phyloP scores from a whole-genome alignment of 2,113 vertebrate species.

The Tringa solitaria region DNA sequence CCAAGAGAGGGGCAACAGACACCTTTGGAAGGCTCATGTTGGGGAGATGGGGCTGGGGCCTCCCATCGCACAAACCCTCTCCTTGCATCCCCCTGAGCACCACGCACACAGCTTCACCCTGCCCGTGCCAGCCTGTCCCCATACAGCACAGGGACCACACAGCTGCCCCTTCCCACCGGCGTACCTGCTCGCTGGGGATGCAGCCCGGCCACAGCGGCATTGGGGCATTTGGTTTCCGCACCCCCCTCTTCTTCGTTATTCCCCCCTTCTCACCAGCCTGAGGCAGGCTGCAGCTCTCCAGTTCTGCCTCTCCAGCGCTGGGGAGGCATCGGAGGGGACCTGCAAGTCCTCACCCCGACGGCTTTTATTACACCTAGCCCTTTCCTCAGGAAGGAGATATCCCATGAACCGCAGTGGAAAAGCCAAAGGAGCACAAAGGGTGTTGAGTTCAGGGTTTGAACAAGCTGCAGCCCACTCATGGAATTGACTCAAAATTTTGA shows the following conservation, averaged over 20 bases:
- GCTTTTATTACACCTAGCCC: constrained; percentile 51
- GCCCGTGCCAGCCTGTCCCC: accelerated
- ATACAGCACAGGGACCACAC: accelerated
- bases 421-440: constrained; percentile 53
- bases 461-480: constrained; percentile 48
- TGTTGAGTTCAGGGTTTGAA: constrained; percentile 39
- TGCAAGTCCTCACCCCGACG: not conserved
- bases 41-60: not conserved
- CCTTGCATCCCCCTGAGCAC: not conserved
- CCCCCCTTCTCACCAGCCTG: not conserved
- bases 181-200: not conserved
- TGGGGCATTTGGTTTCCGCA: not conserved
- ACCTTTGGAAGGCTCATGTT: not conserved
- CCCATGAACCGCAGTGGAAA: constrained; percentile 25
- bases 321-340: not conserved
- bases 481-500: constrained; percentile 54
- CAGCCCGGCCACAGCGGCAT: not conserved
- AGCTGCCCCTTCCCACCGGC: not conserved
- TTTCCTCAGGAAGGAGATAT: constrained; percentile 52
- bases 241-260: not conserved
- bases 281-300: not conserved
- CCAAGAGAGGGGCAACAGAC: not conserved
- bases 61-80: accelerated
- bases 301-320: not conserved
- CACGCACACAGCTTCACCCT: not conserved